These are phyloP conservation scores for Urocyon cinereoargenteus DNA, from an alignment of 2,797 vertebrate species.

Conservation along the genomic window DNA sequence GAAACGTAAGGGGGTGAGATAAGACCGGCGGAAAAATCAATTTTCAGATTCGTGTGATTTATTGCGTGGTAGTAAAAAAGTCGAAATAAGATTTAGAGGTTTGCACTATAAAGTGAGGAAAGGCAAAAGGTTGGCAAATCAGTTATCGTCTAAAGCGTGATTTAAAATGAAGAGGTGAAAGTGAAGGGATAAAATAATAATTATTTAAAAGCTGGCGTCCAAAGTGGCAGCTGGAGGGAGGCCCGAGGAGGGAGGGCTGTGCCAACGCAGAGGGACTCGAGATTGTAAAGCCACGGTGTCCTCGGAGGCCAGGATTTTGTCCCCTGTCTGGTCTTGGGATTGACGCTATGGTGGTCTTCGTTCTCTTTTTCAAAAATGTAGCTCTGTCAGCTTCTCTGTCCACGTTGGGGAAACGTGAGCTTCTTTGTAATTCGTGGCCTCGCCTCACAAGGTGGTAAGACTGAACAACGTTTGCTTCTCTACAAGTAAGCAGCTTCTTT, in stretches of 20 bases:
- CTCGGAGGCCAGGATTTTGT: neutral
- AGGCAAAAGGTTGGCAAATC: neutral
- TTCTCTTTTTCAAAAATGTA: neutral
- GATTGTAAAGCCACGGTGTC: neutral
- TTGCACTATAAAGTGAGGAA: conserved; percentile 43
- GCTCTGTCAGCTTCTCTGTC: neutral
- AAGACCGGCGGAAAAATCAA: neutral
- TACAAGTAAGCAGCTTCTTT: neutral
- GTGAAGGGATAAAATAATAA: neutral
- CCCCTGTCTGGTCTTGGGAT: neutral
- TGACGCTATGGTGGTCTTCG: neutral
- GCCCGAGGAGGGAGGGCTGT: neutral
- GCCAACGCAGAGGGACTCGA: neutral
- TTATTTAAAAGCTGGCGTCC: conserved; percentile 24
- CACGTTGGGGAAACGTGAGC: neutral
- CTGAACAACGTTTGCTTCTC: neutral
- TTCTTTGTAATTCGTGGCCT: neutral
- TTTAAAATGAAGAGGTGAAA: conserved; percentile 45
- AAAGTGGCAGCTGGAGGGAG: neutral
- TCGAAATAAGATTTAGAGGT: neutral
- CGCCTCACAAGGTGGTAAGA: neutral
- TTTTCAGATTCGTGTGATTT: conserved; percentile 52
- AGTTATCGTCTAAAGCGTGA: conserved; percentile 31
- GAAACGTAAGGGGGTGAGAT: neutral
- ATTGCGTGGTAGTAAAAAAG: neutral